Evolutionary conservation across 1,140 invertebrate genomes (phyloP), one percentile per base, ranked within the genome.

Genomic region (Halictus rubicundus): DNA sequence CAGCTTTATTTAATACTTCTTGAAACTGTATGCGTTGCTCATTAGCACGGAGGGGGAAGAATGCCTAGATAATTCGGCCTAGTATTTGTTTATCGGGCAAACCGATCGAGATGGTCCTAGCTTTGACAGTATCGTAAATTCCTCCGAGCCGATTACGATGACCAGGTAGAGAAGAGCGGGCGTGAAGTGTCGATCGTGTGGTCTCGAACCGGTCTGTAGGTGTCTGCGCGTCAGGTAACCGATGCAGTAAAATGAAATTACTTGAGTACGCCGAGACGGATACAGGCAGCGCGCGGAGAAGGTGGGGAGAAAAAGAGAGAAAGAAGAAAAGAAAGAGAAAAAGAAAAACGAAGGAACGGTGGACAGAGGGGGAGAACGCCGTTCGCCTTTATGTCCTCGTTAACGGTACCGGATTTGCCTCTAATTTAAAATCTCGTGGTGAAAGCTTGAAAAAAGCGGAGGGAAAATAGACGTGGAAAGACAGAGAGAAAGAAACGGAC

Each of bases 211-310:
- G 72, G 72, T 84, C 39, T 9, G 49, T 69, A 49, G 59, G 77
- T 83, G 68, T 79, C 25, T 79, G 59, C 12, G 52, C 61, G 54
- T 72, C 81, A 76, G 70, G 61, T 84, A 80, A 73, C 60, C 59
- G 23, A 52, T 59, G 83, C 77, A 83, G 25, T 83, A 83, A 85
- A 85, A 80, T 80, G 70, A 78, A 80, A 84, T 83, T 84, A 80
- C 63, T 76, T 32, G 23, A 76, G 68, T 60, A 63, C 76, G 27
- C 25, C 27, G 23, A 25, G 49, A 65, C 49, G 63, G n/a, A 19
- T 25, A 61, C 25, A 27, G 23, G 59, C 10, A 27, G 23, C 59
- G 4, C 9, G 21, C 1, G n/a, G 21, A 10, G 54, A 21, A 23
- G n/a, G 7, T 2, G 52, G 7, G 42, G 27, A 57, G 32, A 21